phyloP scores from a whole-genome alignment of 2,113 vertebrate genomes.

The Struthidea cinerea region DNA sequence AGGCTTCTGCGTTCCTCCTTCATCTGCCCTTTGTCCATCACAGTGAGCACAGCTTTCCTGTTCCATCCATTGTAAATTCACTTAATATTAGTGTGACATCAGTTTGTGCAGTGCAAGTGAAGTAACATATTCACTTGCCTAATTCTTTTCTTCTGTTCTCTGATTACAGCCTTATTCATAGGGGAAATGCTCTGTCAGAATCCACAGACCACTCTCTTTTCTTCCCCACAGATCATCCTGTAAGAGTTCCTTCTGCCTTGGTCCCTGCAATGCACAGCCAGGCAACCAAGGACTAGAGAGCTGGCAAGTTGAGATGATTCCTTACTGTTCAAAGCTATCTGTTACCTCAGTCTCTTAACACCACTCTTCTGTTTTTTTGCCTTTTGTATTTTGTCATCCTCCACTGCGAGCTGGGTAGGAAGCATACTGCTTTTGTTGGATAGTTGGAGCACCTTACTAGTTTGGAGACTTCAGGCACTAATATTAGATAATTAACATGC shows the following conservation, averaged over 20 bases:
- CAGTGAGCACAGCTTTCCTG: not conserved
- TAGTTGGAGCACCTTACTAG: not conserved
- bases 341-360: not conserved
- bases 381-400: not conserved
- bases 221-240: constrained; percentile 19
- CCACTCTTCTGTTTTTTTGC: not conserved
- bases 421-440: not conserved
- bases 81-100: not conserved
- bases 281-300: constrained; percentile 39
- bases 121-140: not conserved
- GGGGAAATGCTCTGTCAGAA: not conserved
- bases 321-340: constrained; percentile 17
- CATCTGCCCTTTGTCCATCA: not conserved
- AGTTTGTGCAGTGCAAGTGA: not conserved
- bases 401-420: not conserved
- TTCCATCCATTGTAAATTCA: not conserved
- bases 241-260: constrained; percentile 36
- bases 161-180: not conserved
- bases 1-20: not conserved
- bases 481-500: not conserved
- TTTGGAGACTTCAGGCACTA: not conserved
- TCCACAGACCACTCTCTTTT: constrained; percentile 11
- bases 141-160: not conserved
- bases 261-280: constrained; percentile 32
- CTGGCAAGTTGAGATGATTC: constrained; percentile 38